These are phyloP conservation scores for Thaleichthys pacificus DNA, from an alignment of 2,797 vertebrate genomes.

Conservation along the genomic window DNA sequence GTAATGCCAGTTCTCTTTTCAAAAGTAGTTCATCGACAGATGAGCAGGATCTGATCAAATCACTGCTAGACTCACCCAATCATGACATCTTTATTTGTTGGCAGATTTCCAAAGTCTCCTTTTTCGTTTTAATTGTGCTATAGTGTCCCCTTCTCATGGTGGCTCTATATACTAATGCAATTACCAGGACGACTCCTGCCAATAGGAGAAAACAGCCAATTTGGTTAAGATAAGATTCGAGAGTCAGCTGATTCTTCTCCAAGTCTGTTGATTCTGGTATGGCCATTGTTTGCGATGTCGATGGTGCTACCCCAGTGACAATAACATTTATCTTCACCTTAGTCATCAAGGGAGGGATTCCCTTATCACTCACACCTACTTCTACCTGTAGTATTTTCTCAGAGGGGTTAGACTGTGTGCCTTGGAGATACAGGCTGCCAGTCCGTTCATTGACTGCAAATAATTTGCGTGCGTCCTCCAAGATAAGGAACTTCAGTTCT, in stretches of 20 bases:
- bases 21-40: constrained; percentile 52
- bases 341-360: constrained; percentile 33
- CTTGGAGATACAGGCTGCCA: constrained; percentile 34
- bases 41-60: constrained; percentile 42
- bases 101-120: constrained; percentile 1
- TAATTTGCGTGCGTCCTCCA: constrained; percentile 33
- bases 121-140: constrained; percentile 41
- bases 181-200: not conserved
- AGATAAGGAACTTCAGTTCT: constrained; percentile 34
- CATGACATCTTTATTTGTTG: constrained; percentile 37
- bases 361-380: constrained; percentile 20
- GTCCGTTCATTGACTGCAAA: constrained; percentile 40
- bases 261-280: not conserved
- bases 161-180: constrained; percentile 31
- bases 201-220: not conserved
- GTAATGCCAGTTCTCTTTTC: constrained; percentile 45
- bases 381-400: constrained; percentile 22
- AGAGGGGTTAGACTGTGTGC: constrained; percentile 47
- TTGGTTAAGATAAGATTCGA: not conserved
- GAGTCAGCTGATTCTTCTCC: constrained; percentile 12
- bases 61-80: constrained; percentile 42
- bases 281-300: not conserved
- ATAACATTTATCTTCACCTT: constrained; percentile 26
- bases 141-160: constrained; percentile 44
- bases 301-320: not conserved